These are phyloP conservation scores for Zoanthus sociatus DNA, from an alignment of 92 coral and sea anemone species.

Conservation along the genomic window DNA sequence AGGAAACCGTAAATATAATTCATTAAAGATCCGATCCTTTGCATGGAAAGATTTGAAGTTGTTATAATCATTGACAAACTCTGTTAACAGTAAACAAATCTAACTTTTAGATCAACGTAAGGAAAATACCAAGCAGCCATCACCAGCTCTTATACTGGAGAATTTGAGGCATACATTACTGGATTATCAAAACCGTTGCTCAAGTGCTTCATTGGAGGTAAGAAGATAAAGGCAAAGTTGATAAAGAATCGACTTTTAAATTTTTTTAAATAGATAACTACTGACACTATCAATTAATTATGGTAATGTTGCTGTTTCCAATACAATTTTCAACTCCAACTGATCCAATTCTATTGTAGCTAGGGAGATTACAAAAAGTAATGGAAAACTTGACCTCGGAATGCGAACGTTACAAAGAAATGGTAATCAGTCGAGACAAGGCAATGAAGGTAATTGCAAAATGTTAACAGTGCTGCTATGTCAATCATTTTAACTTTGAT, in stretches of 20 bases:
- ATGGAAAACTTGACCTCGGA: constrained; percentile 89
- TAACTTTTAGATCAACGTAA: constrained; percentile 65
- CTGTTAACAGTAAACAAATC: not conserved
- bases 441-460: constrained; percentile 76
- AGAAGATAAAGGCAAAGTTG: not conserved
- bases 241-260: not conserved
- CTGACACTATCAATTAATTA: too few species aligned
- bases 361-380: constrained; percentile 80
- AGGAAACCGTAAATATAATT: too few species aligned
- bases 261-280: too few species aligned
- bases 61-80: not conserved
- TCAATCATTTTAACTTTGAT: not conserved
- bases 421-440: constrained; percentile 86
- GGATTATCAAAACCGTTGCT: constrained; percentile 90
- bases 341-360: constrained; percentile 56
- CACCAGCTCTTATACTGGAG: constrained; percentile 86
- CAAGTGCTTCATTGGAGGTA: constrained; percentile 96
- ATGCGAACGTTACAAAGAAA: constrained; percentile 84
- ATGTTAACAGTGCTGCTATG: too few species aligned
- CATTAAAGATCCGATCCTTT: too few species aligned
- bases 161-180: constrained; percentile 85
- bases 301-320: too few species aligned
- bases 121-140: constrained; percentile 80
- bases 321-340: not conserved
- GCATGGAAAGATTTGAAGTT: too few species aligned